These are phyloP conservation scores for Brachylomia viminalis DNA, from an alignment of 2,888 invertebrate species.

Conservation along the genomic window DNA sequence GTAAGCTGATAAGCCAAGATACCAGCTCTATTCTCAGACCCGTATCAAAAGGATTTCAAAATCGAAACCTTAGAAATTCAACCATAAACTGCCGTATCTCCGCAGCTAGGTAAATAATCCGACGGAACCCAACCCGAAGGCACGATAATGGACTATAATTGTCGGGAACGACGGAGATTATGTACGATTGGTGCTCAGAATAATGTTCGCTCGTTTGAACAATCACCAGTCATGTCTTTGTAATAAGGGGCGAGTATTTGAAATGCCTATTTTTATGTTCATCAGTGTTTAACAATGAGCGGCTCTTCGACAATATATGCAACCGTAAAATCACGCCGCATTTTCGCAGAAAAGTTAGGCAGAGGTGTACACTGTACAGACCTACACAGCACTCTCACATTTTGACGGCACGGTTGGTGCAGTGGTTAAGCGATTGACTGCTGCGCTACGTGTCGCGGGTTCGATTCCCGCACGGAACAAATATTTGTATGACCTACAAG, in stretches of 20 bases:
- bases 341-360: no score
- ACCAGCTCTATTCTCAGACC: not conserved
- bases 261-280: constrained; percentile 4
- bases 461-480: no score
- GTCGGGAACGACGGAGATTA: constrained; percentile 44
- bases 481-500: no score
- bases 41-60: constrained; percentile 16
- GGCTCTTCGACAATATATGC: no score
- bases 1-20: not conserved
- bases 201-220: constrained; percentile 40
- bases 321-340: no score
- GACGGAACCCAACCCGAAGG: constrained; percentile 25
- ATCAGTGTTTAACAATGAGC: not conserved
- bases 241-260: not conserved
- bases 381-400: no score
- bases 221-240: constrained; percentile 22
- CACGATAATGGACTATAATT: constrained; percentile 50
- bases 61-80: constrained; percentile 34
- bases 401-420: no score
- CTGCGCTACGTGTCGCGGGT: no score
- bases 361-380: no score
- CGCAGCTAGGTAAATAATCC: constrained; percentile 28
- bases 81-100: constrained; percentile 9
- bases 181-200: constrained; percentile 32
- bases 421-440: no score